Conservation (phyloP, 2,888 invertebrate species). For the Phyllotreta striolata region DNA sequence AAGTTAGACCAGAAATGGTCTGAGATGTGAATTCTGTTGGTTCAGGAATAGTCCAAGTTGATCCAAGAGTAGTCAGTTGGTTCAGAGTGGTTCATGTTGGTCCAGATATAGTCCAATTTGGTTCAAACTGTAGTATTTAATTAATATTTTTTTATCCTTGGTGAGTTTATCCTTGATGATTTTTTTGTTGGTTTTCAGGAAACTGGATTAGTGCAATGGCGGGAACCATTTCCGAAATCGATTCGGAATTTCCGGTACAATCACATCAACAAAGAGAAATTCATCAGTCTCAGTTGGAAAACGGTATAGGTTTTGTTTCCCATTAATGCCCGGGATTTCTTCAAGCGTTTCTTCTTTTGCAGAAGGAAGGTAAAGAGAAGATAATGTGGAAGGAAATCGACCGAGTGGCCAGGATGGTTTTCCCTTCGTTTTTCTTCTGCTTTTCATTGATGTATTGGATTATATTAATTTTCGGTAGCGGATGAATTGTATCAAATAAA, state of each 20-base stretch:
- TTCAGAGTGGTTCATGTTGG: no score
- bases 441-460: constrained; percentile 84
- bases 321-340: no score
- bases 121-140: no score
- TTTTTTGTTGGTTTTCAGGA: constrained; percentile 44
- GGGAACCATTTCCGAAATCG: constrained; percentile 38
- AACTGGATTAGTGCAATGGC: constrained; percentile 51
- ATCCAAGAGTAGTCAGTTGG: no score
- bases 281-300: constrained; percentile 52
- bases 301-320: no score
- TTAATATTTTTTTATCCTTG: no score
- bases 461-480: constrained; percentile 67
- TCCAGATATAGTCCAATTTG: no score
- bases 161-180: not conserved
- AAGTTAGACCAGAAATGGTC: no score
- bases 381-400: constrained; percentile 84
- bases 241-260: constrained; percentile 37
- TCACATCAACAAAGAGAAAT: constrained; percentile 35
- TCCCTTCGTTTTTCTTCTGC: constrained; percentile 79
- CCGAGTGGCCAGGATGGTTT: constrained; percentile 76
- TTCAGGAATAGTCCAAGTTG: no score
- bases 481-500: not conserved
- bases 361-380: constrained; percentile 73
- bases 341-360: no score
- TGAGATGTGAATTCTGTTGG: no score